Evolutionary conservation across 1,140 invertebrate genomes (phyloP), one percentile per base, ranked within the genome.

Genomic region (Maniola jurtina): DNA sequence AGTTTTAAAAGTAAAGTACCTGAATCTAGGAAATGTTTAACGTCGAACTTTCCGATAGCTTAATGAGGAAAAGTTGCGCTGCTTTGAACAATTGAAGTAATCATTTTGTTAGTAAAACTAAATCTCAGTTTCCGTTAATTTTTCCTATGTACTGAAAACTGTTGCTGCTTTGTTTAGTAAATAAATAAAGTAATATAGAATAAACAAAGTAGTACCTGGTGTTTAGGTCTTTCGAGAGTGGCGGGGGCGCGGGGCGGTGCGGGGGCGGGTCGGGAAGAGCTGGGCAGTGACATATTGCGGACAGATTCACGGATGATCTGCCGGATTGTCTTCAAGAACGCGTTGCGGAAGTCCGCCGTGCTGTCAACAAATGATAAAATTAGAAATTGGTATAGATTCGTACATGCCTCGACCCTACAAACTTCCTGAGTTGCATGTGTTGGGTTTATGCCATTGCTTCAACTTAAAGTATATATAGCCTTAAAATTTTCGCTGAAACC

Each of bases 221-320:
- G 92, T 69, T 93, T 92, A 25, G 94, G 92, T 38, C 93, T 91
- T 47, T 93, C 81, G 38, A 77, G 75, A 5, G 75, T 77, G 59
- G 93, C 94, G 77, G 87, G 86, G 5, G 88, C 84, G 34, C 86
- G 83, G 3, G 88, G 88, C 9, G 88, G 88, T 9, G 90, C 83
- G 6, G 92, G 90, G 56, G 83, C 82, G 25, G 90, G 95, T 74
- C 95, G 95, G 38, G 80, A 95, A 36, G 80, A 76, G 67, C 94
- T 94, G 66, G 97, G 97, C 90, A 98, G 96, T 78, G 95, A 97
- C 97, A 98, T 98, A 80, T 98, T 98, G 71, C 97, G 93, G 10
- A 98, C 97, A 64, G 96, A 97, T 89, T 99, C 98, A 63, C 98
- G 93, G 68, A 99, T 99, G 48, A 98, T 99, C 91, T 99, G 97